These are phyloP conservation scores for Catharus minimus DNA, from an alignment of 2,113 vertebrate genomes.

Conservation along the genomic window DNA sequence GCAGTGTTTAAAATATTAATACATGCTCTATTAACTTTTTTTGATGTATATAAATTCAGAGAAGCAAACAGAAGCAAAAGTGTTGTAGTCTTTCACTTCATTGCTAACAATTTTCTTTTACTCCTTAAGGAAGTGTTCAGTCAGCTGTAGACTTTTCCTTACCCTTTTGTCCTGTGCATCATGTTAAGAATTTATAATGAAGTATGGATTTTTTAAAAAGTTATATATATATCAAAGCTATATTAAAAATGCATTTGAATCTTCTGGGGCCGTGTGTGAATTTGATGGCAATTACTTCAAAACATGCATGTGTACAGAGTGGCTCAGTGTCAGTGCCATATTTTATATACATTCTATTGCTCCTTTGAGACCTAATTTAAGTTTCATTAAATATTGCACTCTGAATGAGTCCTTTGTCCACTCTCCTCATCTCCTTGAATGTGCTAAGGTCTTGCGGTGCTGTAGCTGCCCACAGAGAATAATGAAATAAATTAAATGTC, in stretches of 20 bases:
- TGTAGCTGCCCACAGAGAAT: slow-evolving; percentile 19
- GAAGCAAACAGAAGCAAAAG: not conserved
- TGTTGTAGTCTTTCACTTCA: not conserved
- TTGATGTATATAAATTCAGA: not conserved
- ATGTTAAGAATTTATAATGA: not conserved
- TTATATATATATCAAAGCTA: not conserved
- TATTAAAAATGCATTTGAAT: slow-evolving; percentile 28
- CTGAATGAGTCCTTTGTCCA: slow-evolving; percentile 18
- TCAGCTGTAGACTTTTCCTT: not conserved
- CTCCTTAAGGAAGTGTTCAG: not conserved
- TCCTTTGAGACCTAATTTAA: slow-evolving; percentile 58
- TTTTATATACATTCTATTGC: slow-evolving; percentile 32
- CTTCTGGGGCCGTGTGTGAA: not conserved
- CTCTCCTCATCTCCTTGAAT: slow-evolving; percentile 1
- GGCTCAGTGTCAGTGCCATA: not conserved
- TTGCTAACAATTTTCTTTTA: not conserved
- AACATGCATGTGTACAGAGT: not conserved
- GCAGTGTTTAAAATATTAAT: not conserved
- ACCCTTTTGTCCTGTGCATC: not conserved
- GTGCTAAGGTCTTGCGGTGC: not conserved
- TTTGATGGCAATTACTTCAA: slow-evolving; percentile 15
- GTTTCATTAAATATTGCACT: slow-evolving; percentile 50
- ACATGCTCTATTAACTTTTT: not conserved
- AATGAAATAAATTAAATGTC: slow-evolving; percentile 43
- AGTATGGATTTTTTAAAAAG: not conserved